Percentiles rank a stretch among this genome's conserved stretches.
These are phyloP conservation scores for Pantala flavescens DNA, from an alignment of 1,140 invertebrate species.

Conservation along the genomic window DNA sequence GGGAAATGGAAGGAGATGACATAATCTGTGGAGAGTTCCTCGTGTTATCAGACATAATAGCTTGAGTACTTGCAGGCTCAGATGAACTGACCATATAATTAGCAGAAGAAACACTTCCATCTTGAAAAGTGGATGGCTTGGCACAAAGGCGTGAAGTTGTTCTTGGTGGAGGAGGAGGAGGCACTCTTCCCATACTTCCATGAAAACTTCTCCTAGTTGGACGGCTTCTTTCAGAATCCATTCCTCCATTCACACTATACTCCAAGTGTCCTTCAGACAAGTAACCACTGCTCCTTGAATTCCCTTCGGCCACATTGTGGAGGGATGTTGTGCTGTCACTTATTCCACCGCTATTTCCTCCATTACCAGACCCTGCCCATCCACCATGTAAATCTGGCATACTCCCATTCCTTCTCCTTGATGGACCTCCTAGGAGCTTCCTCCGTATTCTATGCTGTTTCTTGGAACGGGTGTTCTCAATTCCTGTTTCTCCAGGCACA, in stretches of 20 bases:
- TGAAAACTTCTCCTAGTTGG: conserved; percentile 83
- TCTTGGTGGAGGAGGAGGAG: conserved; percentile 71
- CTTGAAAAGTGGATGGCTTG: conserved; percentile 4
- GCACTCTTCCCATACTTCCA: conserved; percentile 70
- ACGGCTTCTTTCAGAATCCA: conserved; percentile 55
- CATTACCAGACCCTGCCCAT: conserved; percentile 38
- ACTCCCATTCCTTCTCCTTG: conserved; percentile 76
- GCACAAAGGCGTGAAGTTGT: conserved; percentile 74
- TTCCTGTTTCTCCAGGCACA: neutral
- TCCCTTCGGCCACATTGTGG: conserved; percentile 62
- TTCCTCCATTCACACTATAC: conserved; percentile 63
- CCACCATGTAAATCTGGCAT: conserved; percentile 81
- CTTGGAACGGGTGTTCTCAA: neutral
- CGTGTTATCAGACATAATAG: neutral
- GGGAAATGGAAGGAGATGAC: neutral
- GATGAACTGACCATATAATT: too few relatives aligned
- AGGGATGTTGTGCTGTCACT: conserved; percentile 40
- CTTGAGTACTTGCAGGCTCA: neutral
- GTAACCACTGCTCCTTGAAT: conserved; percentile 62
- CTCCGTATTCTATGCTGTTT: conserved; percentile 84
- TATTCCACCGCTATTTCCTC: conserved; percentile 27
- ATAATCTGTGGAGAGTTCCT: neutral
- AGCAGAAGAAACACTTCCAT: neutral
- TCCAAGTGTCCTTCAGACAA: conserved; percentile 78
- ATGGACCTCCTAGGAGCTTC: conserved; percentile 74